Percentiles rank a stretch among this genome's conserved stretches.
These are phyloP conservation scores for Pseudopipra pipra DNA, from an alignment of 2,113 vertebrate species.

Conservation along the genomic window DNA sequence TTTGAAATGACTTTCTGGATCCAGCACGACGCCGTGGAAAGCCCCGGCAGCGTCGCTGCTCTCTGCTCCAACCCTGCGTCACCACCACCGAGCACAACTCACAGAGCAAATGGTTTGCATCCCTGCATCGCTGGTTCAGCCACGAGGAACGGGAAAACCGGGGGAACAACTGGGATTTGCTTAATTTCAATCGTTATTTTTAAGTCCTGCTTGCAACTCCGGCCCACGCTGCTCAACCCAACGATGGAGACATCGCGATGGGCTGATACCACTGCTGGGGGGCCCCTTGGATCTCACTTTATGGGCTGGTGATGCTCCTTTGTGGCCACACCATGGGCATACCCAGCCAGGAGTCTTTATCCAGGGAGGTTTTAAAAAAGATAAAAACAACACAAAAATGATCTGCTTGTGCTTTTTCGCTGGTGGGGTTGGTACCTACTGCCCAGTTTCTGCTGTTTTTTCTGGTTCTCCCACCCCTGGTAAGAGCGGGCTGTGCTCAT, in stretches of 20 bases:
- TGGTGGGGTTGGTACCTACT: background rate
- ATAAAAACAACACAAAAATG: background rate
- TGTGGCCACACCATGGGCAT: background rate
- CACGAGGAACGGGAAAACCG: background rate
- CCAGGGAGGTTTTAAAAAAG: background rate
- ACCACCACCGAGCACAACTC: accelerated
- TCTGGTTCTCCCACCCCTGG: background rate
- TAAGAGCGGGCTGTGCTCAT: background rate
- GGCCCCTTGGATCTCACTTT: background rate
- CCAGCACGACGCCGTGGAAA: background rate
- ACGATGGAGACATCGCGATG: accelerated
- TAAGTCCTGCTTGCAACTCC: background rate
- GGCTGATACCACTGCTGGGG: background rate
- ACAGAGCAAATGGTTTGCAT: background rate
- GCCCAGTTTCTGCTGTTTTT: background rate
- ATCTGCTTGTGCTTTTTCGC: background rate
- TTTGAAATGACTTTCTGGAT: background rate
- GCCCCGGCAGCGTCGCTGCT: background rate
- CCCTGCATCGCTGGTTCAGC: accelerated
- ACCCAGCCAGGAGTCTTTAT: background rate
- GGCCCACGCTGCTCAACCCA: accelerated
- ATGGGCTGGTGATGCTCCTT: accelerated
- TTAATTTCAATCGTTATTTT: background rate
- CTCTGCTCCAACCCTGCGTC: background rate
- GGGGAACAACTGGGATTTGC: background rate